Conservation (phyloP, 2,888 invertebrate genomes). For the Euphydryas editha region DNA sequence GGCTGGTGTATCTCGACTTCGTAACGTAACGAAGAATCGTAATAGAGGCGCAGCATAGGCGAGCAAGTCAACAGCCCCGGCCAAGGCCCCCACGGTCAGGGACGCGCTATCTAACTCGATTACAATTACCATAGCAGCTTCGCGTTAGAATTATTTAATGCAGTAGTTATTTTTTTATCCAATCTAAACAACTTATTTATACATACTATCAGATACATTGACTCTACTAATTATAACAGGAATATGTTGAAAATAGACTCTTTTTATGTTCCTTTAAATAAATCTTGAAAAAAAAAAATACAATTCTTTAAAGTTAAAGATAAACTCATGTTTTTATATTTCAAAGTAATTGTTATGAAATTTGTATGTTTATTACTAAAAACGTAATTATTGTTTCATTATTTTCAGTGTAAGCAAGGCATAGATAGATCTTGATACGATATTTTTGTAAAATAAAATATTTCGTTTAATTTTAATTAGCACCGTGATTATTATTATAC, state of each 20-base stretch:
- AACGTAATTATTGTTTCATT: no score
- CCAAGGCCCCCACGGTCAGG: conserved; percentile 79
- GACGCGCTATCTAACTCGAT: conserved; percentile 72
- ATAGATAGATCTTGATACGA: no score
- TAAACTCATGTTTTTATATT: conserved; percentile 7
- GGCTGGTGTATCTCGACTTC: conserved; percentile 22
- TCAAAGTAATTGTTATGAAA: no score
- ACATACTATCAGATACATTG: not conserved
- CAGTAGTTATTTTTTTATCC: conserved; percentile 1
- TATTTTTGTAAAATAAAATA: no score
- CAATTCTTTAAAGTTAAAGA: no score
- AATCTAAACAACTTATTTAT: not conserved
- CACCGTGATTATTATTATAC: no score
- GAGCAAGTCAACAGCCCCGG: conserved; percentile 69
- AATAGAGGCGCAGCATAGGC: conserved; percentile 46
- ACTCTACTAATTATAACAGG: not conserved
- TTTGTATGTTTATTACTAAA: no score
- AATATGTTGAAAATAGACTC: no score
- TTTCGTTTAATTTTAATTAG: no score
- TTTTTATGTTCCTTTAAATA: no score
- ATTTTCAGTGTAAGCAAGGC: no score
- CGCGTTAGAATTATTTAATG: conserved; percentile 35
- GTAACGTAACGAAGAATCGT: conserved; percentile 39
- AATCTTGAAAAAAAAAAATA: no score
- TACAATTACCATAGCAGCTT: conserved; percentile 45